A percentile compares a stretch with the other conserved stretches of the same genome.
phyloP scores from a whole-genome alignment of 2,797 vertebrate genomes.

The Sebastes nivosus region DNA sequence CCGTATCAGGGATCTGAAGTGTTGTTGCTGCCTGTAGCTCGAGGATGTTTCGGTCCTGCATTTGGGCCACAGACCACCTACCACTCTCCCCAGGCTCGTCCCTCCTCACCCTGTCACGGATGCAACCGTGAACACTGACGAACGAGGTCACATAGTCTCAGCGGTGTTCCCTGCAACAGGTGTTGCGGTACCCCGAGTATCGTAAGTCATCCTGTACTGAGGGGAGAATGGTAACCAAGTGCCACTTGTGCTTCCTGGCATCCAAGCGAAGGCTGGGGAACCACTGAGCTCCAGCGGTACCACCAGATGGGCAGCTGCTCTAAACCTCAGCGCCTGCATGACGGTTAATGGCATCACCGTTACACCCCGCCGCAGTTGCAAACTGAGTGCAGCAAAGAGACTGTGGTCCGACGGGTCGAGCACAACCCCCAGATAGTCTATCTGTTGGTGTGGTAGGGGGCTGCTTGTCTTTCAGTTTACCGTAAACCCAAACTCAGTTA shows the following conservation, averaged over 20 bases:
- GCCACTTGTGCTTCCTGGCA: neutral
- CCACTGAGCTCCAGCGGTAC: too few relatives aligned
- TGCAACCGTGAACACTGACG: neutral
- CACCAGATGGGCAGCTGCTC: too few relatives aligned
- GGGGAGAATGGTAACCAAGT: neutral
- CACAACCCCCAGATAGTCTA: too few relatives aligned
- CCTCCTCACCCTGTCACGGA: neutral
- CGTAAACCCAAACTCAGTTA: neutral
- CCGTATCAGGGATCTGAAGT: too few relatives aligned
- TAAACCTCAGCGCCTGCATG: too few relatives aligned
- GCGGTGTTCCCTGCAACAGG: neutral
- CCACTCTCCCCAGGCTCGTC: neutral
- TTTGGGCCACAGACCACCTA: neutral
- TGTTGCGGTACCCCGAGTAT: neutral
- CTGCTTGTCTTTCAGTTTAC: fast-evolving
- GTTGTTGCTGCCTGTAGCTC: too few relatives aligned
- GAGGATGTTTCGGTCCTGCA: neutral
- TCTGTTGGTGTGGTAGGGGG: too few relatives aligned
- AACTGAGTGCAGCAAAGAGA: too few relatives aligned
- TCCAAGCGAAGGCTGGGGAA: neutral
- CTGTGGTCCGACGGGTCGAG: too few relatives aligned
- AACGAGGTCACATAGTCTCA: neutral
- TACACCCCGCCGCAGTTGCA: neutral
- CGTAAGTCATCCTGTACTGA: neutral
- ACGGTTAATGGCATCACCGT: neutral